Evolutionary conservation across 2,888 invertebrate species (phyloP).

Genomic region (Adela reaumurella): DNA sequence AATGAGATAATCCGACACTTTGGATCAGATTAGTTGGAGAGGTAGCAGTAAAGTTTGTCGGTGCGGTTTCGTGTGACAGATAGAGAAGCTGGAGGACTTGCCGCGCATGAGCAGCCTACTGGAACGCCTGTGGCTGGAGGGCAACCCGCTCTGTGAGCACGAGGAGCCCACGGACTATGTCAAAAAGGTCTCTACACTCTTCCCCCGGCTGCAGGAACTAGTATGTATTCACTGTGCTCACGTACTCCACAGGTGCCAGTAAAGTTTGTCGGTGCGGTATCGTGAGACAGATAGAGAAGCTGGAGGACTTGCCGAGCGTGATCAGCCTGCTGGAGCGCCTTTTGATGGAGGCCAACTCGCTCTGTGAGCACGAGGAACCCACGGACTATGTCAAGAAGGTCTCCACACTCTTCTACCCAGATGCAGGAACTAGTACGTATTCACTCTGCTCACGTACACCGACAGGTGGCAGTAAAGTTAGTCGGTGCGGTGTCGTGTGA

Average conservation of each 20-base stretch:
- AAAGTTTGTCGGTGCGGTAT: too few species aligned
- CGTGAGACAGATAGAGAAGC: slow-evolving; percentile 5
- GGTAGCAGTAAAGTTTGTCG: too few species aligned
- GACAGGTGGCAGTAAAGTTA: too few species aligned
- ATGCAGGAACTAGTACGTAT: slow-evolving; percentile 33
- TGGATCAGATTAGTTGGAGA: too few species aligned
- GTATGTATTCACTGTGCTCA: slow-evolving; percentile 21
- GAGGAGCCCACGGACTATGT: slow-evolving; percentile 27
- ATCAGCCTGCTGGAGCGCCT: slow-evolving; percentile 42
- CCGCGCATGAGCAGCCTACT: slow-evolving; percentile 38
- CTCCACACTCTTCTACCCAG: slow-evolving; percentile 33
- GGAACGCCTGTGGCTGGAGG: slow-evolving; percentile 42
- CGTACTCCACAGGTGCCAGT: too few species aligned
- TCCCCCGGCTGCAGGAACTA: slow-evolving; percentile 36
- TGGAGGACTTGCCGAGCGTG: slow-evolving; percentile 23
- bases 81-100: slow-evolving; percentile 24
- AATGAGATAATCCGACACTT: too few species aligned
- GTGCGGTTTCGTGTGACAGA: slow-evolving; percentile 22
- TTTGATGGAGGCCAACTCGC: slow-evolving; percentile 43
- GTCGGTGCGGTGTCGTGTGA: too few species aligned
- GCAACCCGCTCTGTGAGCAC: slow-evolving; percentile 38
- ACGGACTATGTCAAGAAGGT: slow-evolving; percentile 30
- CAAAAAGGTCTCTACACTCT: slow-evolving; percentile 29
- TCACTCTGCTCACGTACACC: too few species aligned
- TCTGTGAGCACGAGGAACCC: slow-evolving; percentile 31